A percentile compares a stretch with the other conserved stretches of the same genome.
These are phyloP conservation scores for Cheilinus undulatus DNA, from an alignment of 2,113 vertebrate genomes.

Conservation along the genomic window DNA sequence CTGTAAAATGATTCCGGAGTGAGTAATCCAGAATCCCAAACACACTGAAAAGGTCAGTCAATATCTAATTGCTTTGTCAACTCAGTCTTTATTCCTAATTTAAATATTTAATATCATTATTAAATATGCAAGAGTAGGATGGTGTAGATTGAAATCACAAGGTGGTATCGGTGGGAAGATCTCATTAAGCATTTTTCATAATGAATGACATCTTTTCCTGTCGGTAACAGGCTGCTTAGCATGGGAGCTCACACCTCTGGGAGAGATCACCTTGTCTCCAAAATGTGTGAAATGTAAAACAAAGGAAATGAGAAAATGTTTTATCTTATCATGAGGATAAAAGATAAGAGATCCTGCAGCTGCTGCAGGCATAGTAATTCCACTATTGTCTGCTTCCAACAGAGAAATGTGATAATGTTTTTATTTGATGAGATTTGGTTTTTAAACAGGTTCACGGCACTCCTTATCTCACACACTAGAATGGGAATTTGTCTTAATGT, in stretches of 20 bases:
- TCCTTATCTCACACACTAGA: conserved; percentile 36
- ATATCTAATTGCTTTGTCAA: conserved; percentile 80
- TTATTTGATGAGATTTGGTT: conserved; percentile 58
- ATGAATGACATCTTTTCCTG: conserved; percentile 68
- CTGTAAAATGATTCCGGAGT: conserved; percentile 52
- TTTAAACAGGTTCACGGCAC: conserved; percentile 31
- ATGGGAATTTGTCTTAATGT: conserved; percentile 31
- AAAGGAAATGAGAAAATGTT: conserved; percentile 70
- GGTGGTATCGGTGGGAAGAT: conserved; percentile 49
- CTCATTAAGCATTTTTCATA: conserved; percentile 73
- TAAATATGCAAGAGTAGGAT: conserved; percentile 61
- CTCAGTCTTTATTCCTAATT: conserved; percentile 70
- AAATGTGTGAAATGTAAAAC: conserved; percentile 68
- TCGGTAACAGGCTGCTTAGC: conserved; percentile 61
- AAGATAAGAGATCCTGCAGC: conserved; percentile 57
- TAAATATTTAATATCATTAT: conserved; percentile 75
- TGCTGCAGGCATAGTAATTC: conserved; percentile 39
- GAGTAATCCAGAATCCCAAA: conserved; percentile 69
- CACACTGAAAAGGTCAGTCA: conserved; percentile 71
- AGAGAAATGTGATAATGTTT: conserved; percentile 48
- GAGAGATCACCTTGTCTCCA: conserved; percentile 54
- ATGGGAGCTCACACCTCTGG: conserved; percentile 59
- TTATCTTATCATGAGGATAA: conserved; percentile 53
- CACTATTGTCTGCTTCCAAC: conserved; percentile 30
- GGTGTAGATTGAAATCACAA: conserved; percentile 42